Evolutionary conservation across 2,113 vertebrate genomes (phyloP), one percentile per base, ranked within the genome.

Genomic region (Scomber japonicus): DNA sequence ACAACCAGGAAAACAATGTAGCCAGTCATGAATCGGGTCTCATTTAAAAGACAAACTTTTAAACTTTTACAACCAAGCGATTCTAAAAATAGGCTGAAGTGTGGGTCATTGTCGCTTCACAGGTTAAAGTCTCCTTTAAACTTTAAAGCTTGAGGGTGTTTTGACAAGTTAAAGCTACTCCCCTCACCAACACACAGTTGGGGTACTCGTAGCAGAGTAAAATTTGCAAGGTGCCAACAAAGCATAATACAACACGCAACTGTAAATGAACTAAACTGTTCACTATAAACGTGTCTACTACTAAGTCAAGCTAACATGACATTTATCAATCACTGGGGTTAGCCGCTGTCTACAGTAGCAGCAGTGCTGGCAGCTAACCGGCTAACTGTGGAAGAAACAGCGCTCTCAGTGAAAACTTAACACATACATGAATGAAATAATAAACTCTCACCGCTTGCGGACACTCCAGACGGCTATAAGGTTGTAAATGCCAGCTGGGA

Each of bases 401-500:
- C 4, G 4, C n/a, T 6, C 15, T 14, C 3, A 5, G 3, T 13
- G 11, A 17, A 67, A 13, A 57, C 6, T 24, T 8, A 0, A 13
- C 5, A 19, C 0, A 55, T 1, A 5, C 0, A 27, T 54, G 6
- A 55, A n/a, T 31, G 13, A 54, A 68, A 53, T 57, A 40, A 17
- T 15, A 0, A 27, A 14, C 2, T 46, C 92, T 89, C 19, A 93
- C 92, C 92, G 84, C 24, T 59, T 12, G 15, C 27, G 45, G 3
- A 5, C 0, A 3, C 9, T 80, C 59, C 35, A 1, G 35, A 40
- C 35, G 35, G 35, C 35, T 40, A 2, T 40, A 40, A 40, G 8
- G 35, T 7, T 40, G 35, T 87, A 30, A 77, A 88, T 30, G 57
- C 24, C 64, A 49, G 2, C 3, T 4, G 44, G 15, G 64, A 30